These are phyloP conservation scores for Ramphastos sulfuratus DNA, from an alignment of 2,113 vertebrate genomes.

Conservation along the genomic window DNA sequence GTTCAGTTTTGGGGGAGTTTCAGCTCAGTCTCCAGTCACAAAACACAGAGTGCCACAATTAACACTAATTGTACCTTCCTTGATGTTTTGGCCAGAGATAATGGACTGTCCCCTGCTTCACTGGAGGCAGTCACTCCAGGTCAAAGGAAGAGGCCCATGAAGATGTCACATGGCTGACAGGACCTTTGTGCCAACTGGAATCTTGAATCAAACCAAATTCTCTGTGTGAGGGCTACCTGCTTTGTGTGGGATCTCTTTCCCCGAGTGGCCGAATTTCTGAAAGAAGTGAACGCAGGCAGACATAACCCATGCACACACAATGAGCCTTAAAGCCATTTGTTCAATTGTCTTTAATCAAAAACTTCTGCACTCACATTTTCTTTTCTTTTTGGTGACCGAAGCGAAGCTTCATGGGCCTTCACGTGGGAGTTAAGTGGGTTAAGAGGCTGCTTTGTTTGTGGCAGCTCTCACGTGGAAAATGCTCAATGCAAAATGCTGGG, in stretches of 20 bases:
- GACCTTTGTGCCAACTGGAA: neutral
- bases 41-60: neutral
- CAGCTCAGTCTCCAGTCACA: neutral
- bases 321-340: constrained; percentile 6
- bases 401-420: constrained; percentile 30
- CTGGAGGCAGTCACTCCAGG: neutral
- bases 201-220: neutral
- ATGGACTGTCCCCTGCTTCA: neutral
- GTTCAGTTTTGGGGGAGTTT: neutral
- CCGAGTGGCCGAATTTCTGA: neutral
- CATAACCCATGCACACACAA: rapidly evolving
- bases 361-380: neutral
- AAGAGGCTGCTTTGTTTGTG: constrained; percentile 42
- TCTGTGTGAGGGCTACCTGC: neutral
- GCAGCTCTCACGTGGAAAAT: constrained; percentile 49
- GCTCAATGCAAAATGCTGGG: neutral
- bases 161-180: neutral
- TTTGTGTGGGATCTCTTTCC: neutral
- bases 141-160: neutral
- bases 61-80: constrained; percentile 40
- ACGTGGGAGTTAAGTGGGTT: constrained; percentile 60
- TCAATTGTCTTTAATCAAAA: constrained; percentile 30
- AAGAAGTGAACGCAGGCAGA: neutral
- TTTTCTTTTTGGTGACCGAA: constrained; percentile 47
- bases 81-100: neutral